Evolutionary conservation across 2,797 vertebrate genomes (phyloP).

Genomic region (Gymnoscopelus braueri): DNA sequence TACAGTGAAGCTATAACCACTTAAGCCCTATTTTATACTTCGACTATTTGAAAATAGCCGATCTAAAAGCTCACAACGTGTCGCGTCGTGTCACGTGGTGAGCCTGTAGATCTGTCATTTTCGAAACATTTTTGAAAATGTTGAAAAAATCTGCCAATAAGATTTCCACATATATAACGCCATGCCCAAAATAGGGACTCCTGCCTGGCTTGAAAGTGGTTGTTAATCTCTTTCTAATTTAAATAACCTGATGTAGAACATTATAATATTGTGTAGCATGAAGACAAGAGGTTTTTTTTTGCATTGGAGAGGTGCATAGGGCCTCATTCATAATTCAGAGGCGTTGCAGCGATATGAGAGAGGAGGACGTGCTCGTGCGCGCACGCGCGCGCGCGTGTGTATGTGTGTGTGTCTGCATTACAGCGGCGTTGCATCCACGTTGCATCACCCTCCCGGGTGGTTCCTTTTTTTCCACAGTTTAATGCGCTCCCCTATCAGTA

Average conservation of each 20-base stretch:
- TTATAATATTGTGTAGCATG: slow-evolving; percentile 37
- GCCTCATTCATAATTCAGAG: slow-evolving; percentile 82
- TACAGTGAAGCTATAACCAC: too few species aligned
- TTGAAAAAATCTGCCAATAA: background rate
- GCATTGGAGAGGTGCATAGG: slow-evolving; percentile 61
- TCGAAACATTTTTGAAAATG: background rate
- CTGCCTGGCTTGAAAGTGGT: too few species aligned
- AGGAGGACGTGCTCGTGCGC: slow-evolving; percentile 54
- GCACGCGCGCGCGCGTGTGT: too few species aligned
- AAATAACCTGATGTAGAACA: too few species aligned
- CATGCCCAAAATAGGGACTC: background rate
- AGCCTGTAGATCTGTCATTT: too few species aligned
- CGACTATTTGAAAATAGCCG: too few species aligned
- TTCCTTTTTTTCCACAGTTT: slow-evolving; percentile 68
- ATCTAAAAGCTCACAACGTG: too few species aligned
- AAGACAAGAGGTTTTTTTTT: slow-evolving; percentile 43
- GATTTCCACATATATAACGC: background rate
- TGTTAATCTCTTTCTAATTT: too few species aligned
- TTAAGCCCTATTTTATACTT: too few species aligned
- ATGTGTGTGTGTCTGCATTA: slow-evolving; percentile 71
- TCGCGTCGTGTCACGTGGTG: too few species aligned
- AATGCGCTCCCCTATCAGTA: slow-evolving; percentile 74
- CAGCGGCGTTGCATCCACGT: slow-evolving; percentile 74
- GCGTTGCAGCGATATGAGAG: slow-evolving; percentile 75
- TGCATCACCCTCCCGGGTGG: slow-evolving; percentile 79